phyloP scores from a whole-genome alignment of 2,113 vertebrate genomes.

The Phocoena sinus region DNA sequence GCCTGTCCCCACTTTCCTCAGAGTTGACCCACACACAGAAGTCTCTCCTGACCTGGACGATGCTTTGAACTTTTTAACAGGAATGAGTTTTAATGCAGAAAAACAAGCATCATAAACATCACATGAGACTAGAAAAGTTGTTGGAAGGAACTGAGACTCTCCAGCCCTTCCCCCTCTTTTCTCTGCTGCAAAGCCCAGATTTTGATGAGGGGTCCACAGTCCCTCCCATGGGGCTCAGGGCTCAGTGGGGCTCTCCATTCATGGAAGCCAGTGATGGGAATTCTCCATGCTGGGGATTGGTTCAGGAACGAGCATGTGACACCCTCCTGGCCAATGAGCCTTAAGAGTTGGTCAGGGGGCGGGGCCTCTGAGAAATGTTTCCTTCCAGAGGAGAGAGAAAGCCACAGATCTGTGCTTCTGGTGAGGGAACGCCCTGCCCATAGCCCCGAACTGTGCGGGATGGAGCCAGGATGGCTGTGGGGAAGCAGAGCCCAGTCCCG shows the following conservation, averaged over 20 bases:
- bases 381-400: neutral
- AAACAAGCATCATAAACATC: neutral
- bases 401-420: neutral
- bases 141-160: neutral
- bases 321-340: neutral
- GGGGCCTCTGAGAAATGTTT: neutral
- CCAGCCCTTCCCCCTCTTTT: neutral
- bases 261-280: neutral
- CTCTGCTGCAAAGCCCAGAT: neutral
- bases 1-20: neutral
- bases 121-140: neutral
- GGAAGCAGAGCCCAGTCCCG: neutral
- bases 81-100: neutral
- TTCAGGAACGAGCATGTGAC: neutral
- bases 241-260: neutral
- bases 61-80: neutral
- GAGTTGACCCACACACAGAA: neutral
- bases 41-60: neutral
- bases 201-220: neutral
- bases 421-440: too few relatives aligned
- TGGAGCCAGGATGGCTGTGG: neutral
- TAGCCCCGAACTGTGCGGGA: neutral
- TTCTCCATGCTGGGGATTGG: neutral
- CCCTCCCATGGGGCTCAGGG: neutral
- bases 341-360: neutral